Conservation (phyloP, 2,113 vertebrate genomes). For the Cebidichthys violaceus region DNA sequence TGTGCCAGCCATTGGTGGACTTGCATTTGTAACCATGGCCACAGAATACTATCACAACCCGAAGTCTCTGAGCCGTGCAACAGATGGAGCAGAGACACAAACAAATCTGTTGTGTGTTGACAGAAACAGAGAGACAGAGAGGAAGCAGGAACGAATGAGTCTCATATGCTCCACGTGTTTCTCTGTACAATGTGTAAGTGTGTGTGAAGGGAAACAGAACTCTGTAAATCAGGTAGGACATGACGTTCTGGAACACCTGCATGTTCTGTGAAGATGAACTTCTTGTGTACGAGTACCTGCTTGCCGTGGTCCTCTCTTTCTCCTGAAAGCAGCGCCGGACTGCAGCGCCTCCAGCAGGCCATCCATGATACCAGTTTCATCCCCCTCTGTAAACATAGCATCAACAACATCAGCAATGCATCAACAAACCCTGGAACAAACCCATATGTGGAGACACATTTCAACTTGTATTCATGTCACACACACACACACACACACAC, state of each 20-base stretch:
- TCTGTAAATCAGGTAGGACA: slow-evolving; percentile 24
- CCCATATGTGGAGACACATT: slow-evolving; percentile 7
- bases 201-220: slow-evolving; percentile 27
- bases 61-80: slow-evolving; percentile 52
- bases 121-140: slow-evolving; percentile 29
- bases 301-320: slow-evolving; percentile 86
- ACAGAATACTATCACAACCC: slow-evolving; percentile 33
- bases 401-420: slow-evolving; percentile 30
- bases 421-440: slow-evolving; percentile 17
- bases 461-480: slow-evolving; percentile 1
- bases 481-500: slow-evolving; percentile 17
- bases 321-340: slow-evolving; percentile 85
- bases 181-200: not conserved
- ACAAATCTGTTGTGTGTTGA: slow-evolving; percentile 56
- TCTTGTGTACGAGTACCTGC: slow-evolving; percentile 75
- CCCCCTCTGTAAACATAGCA: slow-evolving; percentile 79
- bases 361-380: slow-evolving; percentile 87
- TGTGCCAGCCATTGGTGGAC: slow-evolving; percentile 47
- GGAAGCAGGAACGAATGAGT: slow-evolving; percentile 14
- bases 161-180: slow-evolving; percentile 13
- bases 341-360: slow-evolving; percentile 86
- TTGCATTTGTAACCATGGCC: slow-evolving; percentile 23
- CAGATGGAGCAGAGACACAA: slow-evolving; percentile 62
- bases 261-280: slow-evolving; percentile 35
- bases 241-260: slow-evolving; percentile 30